Percentiles rank a stretch among this genome's conserved stretches.
Conservation (phyloP, 2,113 vertebrate species). For the Oenanthe melanoleuca region DNA sequence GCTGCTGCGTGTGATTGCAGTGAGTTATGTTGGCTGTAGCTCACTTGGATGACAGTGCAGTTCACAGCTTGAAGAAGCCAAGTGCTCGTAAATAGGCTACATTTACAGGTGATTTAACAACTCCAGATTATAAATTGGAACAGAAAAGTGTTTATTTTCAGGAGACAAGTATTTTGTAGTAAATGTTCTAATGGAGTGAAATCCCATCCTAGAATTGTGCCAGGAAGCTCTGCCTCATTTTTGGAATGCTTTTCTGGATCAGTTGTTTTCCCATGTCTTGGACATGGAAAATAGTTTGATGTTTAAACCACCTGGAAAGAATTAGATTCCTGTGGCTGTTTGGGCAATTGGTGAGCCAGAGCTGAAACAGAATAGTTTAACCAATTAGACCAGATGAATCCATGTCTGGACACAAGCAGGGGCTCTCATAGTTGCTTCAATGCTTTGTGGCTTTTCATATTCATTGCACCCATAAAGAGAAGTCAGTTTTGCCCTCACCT, state of each 20-base stretch:
- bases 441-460: neutral
- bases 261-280: neutral
- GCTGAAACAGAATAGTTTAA: neutral
- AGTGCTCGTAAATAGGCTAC: constrained; percentile 5
- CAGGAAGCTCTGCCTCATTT: neutral
- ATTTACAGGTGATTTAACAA: constrained; percentile 47
- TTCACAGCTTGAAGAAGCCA: constrained; percentile 53
- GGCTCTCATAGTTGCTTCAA: neutral
- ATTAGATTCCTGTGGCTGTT: constrained; percentile 20
- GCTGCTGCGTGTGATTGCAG: neutral
- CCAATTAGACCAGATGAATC: neutral
- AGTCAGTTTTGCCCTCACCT: neutral
- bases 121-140: neutral
- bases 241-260: constrained; percentile 32
- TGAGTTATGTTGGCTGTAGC: constrained; percentile 26
- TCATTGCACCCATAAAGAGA: neutral
- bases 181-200: neutral
- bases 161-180: neutral
- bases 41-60: constrained; percentile 34
- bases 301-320: constrained; percentile 37
- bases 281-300: neutral
- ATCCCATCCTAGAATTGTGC: neutral
- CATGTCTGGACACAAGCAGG: neutral
- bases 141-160: neutral
- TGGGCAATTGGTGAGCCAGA: neutral